Evolutionary conservation across 2,888 invertebrate species (phyloP).

Genomic region (Drosophila quinaria): DNA sequence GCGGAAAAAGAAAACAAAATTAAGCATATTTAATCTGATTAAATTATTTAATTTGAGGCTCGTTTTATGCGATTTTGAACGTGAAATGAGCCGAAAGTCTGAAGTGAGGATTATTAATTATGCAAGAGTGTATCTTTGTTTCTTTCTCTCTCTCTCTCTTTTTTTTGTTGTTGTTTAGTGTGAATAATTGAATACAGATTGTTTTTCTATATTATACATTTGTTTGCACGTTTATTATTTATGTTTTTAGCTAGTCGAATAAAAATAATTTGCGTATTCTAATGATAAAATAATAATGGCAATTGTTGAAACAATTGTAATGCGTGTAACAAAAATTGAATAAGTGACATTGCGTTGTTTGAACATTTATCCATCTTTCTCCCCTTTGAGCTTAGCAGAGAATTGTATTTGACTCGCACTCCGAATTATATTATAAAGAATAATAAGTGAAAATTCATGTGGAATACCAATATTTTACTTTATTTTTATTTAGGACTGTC

Average conservation of each 20-base stretch:
- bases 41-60: constrained; percentile 74
- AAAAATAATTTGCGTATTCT: neutral
- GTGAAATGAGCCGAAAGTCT: constrained; percentile 39
- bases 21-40: constrained; percentile 66
- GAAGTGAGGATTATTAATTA: constrained; percentile 56
- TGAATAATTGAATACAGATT: constrained; percentile 61
- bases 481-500: neutral
- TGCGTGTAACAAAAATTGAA: constrained; percentile 1
- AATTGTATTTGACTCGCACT: neutral
- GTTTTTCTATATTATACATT: constrained; percentile 7
- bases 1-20: constrained; percentile 41
- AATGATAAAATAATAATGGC: constrained; percentile 11
- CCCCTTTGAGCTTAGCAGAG: no score
- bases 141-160: neutral
- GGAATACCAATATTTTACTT: constrained; percentile 45
- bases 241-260: neutral
- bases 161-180: constrained; percentile 17
- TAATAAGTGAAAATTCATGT: neutral
- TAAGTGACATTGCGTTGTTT: neutral
- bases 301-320: constrained; percentile 12
- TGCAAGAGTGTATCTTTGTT: constrained; percentile 14
- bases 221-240: constrained; percentile 13
- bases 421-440: neutral
- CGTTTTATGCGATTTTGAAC: constrained; percentile 52
- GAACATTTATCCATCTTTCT: neutral